Conservation (phyloP, 1,140 invertebrate species). For the Trichonephila clavata region DNA sequence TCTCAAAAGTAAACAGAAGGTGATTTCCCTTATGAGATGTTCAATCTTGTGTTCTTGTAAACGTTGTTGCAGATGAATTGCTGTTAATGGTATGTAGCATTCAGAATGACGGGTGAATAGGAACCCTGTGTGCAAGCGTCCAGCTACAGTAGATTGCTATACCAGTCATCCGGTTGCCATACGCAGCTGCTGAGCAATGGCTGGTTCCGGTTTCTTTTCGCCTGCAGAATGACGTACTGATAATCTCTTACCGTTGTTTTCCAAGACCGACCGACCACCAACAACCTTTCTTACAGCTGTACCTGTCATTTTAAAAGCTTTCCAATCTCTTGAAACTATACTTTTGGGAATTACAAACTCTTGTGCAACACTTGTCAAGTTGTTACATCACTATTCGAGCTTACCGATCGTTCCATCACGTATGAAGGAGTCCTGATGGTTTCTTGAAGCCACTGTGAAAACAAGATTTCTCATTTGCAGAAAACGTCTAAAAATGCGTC, state of each 20-base stretch:
- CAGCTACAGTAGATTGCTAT: not conserved
- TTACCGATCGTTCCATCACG: too few relatives aligned
- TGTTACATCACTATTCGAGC: not conserved
- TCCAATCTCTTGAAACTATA: not conserved
- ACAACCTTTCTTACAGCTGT: not conserved
- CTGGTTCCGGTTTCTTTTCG: not conserved
- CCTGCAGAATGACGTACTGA: not conserved
- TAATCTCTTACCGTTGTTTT: not conserved
- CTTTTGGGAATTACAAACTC: not conserved
- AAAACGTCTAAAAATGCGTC: not conserved
- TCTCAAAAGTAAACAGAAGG: not conserved
- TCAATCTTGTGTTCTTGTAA: not conserved
- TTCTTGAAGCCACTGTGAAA: not conserved
- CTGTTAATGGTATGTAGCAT: not conserved
- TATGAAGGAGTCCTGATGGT: not conserved
- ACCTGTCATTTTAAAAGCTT: not conserved
- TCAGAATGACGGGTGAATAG: not conserved
- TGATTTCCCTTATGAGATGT: not conserved
- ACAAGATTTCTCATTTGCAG: not conserved
- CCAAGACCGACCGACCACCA: not conserved
- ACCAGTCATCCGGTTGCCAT: not conserved
- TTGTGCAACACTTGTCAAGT: not conserved
- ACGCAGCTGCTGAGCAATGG: not conserved
- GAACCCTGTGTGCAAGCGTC: not conserved
- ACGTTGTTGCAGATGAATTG: not conserved